Evolutionary conservation across 2,113 vertebrate species (phyloP).

Genomic region (Todiramphus saurophagus): DNA sequence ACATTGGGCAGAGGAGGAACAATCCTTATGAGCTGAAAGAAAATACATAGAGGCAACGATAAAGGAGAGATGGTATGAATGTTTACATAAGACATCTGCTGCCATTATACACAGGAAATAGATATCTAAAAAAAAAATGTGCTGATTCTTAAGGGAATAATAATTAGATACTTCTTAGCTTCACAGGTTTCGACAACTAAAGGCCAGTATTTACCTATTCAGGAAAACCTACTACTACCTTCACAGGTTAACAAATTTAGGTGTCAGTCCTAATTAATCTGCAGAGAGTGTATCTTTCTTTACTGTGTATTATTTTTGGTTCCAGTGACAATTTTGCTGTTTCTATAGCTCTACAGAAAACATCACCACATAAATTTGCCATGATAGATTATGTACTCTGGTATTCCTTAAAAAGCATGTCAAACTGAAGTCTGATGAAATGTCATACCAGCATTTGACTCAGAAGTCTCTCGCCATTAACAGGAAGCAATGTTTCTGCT

Average conservation of each 20-base stretch:
- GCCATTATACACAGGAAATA: not conserved
- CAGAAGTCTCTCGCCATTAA: not conserved
- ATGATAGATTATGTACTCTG: not conserved
- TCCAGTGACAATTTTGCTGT: not conserved
- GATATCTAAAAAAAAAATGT: not conserved
- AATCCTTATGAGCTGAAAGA: not conserved
- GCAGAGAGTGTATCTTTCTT: not conserved
- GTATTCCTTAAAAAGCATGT: not conserved
- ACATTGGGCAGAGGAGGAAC: not conserved
- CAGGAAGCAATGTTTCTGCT: not conserved
- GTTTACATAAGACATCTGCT: not conserved
- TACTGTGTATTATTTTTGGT: not conserved
- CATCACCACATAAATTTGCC: not conserved
- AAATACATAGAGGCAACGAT: not conserved
- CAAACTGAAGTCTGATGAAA: not conserved
- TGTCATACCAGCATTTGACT: accelerated
- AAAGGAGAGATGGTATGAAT: not conserved
- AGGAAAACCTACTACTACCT: not conserved
- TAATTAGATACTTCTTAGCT: not conserved
- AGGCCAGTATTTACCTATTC: not conserved
- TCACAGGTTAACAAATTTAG: not conserved
- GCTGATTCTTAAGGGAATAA: not conserved
- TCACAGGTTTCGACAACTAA: not conserved
- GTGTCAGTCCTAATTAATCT: not conserved
- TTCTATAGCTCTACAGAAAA: not conserved